Percentiles rank a stretch among this genome's conserved stretches.
Evolutionary conservation across 1,140 invertebrate genomes (phyloP).

Genomic region (Dendrolimus punctatus): DNA sequence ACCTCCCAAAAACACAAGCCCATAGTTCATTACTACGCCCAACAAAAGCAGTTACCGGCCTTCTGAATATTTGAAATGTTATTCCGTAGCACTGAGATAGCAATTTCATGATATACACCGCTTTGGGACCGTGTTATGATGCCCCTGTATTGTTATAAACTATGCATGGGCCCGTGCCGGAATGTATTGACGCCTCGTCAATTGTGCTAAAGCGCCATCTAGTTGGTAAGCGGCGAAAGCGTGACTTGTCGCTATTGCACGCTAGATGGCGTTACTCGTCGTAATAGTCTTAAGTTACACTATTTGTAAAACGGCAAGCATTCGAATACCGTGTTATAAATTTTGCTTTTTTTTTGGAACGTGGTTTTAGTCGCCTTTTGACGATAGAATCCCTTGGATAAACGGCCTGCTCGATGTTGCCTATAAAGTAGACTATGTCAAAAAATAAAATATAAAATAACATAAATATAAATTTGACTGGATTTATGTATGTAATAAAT

Average conservation of each 20-base stretch:
- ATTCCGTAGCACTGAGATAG: conserved; percentile 37
- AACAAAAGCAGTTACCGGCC: conserved; percentile 55
- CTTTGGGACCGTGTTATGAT: conserved; percentile 46
- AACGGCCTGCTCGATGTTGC: no score
- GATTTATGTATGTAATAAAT: no score
- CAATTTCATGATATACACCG: conserved; percentile 48
- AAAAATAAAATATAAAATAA: no score
- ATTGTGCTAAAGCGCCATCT: conserved; percentile 35
- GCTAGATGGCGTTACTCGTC: conserved; percentile 26
- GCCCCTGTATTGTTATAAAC: conserved; percentile 33
- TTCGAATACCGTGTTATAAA: no score
- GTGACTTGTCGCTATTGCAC: conserved; percentile 15
- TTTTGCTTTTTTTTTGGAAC: no score
- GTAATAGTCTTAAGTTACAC: no score
- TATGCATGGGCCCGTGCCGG: conserved; percentile 31
- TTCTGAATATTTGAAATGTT: conserved; percentile 55
- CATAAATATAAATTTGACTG: no score
- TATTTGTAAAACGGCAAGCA: not conserved
- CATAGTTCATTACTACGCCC: conserved; percentile 46
- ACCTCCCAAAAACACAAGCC: conserved; percentile 12
- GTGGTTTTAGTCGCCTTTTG: no score
- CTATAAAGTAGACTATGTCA: no score
- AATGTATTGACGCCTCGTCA: conserved; percentile 35
- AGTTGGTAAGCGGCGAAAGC: conserved; percentile 3
- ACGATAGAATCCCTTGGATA: no score